Percentiles rank a stretch among this genome's conserved stretches.
These are phyloP conservation scores for Chrysochloris asiatica DNA, from an alignment of 2,113 vertebrate genomes.

Conservation along the genomic window DNA sequence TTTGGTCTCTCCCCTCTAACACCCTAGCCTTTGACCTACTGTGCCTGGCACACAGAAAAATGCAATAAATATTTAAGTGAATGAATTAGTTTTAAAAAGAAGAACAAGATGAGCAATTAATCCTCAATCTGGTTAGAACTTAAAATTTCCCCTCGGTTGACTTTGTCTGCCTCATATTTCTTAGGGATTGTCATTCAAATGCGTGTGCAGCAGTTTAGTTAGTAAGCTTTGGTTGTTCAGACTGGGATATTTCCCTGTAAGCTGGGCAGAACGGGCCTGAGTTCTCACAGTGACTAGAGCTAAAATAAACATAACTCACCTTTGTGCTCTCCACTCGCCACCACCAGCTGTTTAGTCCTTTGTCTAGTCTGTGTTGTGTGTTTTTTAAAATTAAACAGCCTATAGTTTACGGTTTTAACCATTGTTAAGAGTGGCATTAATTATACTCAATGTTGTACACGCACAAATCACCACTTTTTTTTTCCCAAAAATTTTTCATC, in stretches of 20 bases:
- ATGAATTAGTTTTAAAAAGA: neutral
- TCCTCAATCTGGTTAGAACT: constrained; percentile 6
- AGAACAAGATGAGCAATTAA: neutral
- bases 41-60: neutral
- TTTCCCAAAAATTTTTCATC: neutral
- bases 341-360: neutral
- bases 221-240: constrained; percentile 8
- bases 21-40: neutral
- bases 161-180: constrained; percentile 23
- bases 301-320: neutral
- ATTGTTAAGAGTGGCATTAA: neutral
- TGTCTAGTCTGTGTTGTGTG: neutral
- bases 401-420: neutral
- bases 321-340: neutral
- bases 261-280: neutral
- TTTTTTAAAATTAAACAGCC: neutral
- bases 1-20: neutral
- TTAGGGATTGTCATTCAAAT: neutral
- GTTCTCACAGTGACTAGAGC: neutral
- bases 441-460: neutral
- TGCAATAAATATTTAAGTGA: neutral
- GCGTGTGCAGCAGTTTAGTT: neutral
- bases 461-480: neutral
- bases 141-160: neutral
- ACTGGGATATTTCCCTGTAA: neutral